phyloP scores from a whole-genome alignment of 2,113 vertebrate species.

The Heterotilapia buettikoferi region DNA sequence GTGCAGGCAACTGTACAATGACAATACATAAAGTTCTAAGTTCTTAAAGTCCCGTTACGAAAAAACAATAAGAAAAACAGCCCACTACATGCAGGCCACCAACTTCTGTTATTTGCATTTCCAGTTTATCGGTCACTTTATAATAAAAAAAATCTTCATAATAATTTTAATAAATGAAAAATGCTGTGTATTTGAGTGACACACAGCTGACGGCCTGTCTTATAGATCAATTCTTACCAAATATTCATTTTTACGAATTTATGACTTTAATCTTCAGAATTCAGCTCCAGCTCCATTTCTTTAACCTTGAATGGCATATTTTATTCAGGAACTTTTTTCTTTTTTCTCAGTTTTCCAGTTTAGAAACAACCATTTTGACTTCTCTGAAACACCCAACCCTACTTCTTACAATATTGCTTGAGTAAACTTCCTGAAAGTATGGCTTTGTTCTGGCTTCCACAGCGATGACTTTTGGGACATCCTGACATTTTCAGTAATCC shows the following conservation, averaged over 20 bases:
- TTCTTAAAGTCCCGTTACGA: too few relatives aligned
- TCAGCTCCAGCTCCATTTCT: accelerated
- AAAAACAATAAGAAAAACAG: too few relatives aligned
- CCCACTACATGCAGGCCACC: too few relatives aligned
- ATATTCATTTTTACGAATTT: accelerated
- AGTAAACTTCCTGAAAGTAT: neutral
- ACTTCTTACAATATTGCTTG: neutral
- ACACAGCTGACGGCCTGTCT: too few relatives aligned
- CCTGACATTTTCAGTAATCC: conserved; percentile 28
- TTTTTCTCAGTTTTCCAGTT: neutral
- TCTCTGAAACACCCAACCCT: neutral
- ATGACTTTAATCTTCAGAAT: neutral
- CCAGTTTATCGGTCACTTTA: too few relatives aligned
- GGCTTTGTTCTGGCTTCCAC: neutral
- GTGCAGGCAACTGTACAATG: too few relatives aligned
- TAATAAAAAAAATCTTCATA: too few relatives aligned
- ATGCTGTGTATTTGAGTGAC: too few relatives aligned
- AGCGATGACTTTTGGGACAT: neutral
- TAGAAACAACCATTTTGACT: neutral
- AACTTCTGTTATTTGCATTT: too few relatives aligned
- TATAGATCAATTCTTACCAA: accelerated
- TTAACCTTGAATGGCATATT: accelerated
- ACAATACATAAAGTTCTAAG: too few relatives aligned
- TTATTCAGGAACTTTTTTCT: neutral
- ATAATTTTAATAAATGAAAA: too few relatives aligned